Base-by-base conservation (phyloP, 2,113 vertebrate genomes). In the Sphyrna mokarran region DNA sequence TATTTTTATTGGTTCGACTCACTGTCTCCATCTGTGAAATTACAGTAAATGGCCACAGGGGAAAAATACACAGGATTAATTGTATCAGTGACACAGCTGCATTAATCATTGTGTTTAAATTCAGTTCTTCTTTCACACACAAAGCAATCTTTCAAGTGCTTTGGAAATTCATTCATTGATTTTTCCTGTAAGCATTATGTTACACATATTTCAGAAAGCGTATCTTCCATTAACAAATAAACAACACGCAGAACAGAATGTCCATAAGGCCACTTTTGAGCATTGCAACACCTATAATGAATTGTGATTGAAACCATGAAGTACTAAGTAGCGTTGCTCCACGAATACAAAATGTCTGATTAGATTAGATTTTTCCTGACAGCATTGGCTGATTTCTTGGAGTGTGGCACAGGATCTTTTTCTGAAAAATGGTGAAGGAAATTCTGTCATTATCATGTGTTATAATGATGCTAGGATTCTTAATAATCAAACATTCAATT, bases 31-130 rank as follows among this genome's bases (percentile, higher is more conserved):
- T 72, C 68, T 95, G 94, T 95, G 94, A 68, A 72, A 72, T 69
- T 95, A 95, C 94, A 72, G 94, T 95, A 72, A 95, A 95, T 95
- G 94, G 66, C 69, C 40, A 91, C 68, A 72, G 23, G 94, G 94
- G 69, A 95, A 95, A 95, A 48, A 95, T 95, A 72, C 63, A 95
- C 68, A 95, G 66, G 66, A 95, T 94, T 70, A 94, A 11, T 37
- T 48, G 93, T 43, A 94, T 94, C 68, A 43, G 94, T 95, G 68
- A 95, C 94, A 95, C 94, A 95, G 94, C 94, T 95, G 94, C 68
- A 95, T 95, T 95, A 43, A 48, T 95, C 94, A 48, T 72, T 72
- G 29, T 95, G 40, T 72, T 95, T 72, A 95, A 95, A 72, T 95
- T 48, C 69, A 72, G 26, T 72, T 91, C 58, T 94, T 70, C 93